These are phyloP conservation scores for Cephalopholis sonnerati DNA, from an alignment of 2,113 vertebrate genomes.

Conservation along the genomic window DNA sequence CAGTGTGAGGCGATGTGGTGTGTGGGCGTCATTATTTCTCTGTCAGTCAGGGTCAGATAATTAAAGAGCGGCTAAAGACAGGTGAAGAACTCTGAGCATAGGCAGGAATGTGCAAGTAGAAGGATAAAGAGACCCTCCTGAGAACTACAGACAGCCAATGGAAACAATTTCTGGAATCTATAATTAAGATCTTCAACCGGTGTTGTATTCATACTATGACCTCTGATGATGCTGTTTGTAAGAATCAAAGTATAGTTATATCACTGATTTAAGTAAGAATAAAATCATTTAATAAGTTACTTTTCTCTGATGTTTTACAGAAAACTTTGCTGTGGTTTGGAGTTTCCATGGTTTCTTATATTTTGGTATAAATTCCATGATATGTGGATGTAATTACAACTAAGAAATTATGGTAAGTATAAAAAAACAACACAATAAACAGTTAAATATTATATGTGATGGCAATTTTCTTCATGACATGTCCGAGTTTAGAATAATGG, in stretches of 20 bases:
- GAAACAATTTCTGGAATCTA: background rate
- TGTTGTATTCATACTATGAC: background rate
- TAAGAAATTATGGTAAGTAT: constrained; percentile 66
- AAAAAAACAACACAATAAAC: background rate
- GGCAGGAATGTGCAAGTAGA: background rate
- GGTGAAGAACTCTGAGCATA: background rate
- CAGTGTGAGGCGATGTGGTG: constrained; percentile 40
- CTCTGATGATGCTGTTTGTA: background rate
- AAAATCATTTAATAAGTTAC: background rate
- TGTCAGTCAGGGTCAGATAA: constrained; percentile 21
- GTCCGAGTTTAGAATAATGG: background rate
- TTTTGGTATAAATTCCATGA: constrained; percentile 20
- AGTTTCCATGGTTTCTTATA: background rate
- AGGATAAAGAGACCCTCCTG: background rate
- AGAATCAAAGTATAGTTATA: background rate
- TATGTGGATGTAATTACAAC: constrained; percentile 62
- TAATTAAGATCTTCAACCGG: background rate
- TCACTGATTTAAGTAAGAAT: background rate
- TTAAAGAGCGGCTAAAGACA: constrained; percentile 9
- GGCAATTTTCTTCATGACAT: background rate
- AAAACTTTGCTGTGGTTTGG: background rate
- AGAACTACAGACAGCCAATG: background rate
- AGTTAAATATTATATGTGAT: background rate
- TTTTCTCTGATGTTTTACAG: constrained; percentile 44
- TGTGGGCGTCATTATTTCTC: constrained; percentile 29